Percentiles rank a stretch among this genome's conserved stretches.
These are phyloP conservation scores for Antennarius striatus DNA, from an alignment of 2,113 vertebrate genomes.

Conservation along the genomic window DNA sequence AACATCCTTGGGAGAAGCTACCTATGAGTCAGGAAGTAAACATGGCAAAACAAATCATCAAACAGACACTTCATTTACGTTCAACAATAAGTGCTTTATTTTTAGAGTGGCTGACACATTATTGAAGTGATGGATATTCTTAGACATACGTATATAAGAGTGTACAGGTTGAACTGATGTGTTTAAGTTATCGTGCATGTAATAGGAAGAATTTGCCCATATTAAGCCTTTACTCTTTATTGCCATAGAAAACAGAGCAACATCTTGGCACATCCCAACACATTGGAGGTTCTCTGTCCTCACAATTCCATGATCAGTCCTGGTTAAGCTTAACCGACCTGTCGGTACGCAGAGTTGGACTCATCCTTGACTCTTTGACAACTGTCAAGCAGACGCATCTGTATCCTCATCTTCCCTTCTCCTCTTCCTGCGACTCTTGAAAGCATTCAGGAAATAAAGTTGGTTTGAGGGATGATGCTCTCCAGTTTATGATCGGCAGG, in stretches of 20 bases:
- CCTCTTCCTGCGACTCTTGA: not conserved
- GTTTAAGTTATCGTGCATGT: conserved; percentile 53
- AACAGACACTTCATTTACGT: conserved; percentile 17
- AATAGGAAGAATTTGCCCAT: conserved; percentile 30
- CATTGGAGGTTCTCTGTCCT: conserved; percentile 24
- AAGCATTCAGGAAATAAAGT: conserved; percentile 88
- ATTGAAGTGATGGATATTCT: conserved; percentile 16
- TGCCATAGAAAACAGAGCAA: conserved; percentile 49
- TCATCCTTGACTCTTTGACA: conserved; percentile 23
- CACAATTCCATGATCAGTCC: conserved; percentile 24
- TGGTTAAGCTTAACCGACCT: conserved; percentile 14
- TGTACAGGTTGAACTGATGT: conserved; percentile 21
- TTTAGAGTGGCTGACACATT: conserved; percentile 10
- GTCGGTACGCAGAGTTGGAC: conserved; percentile 17
- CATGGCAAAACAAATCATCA: conserved; percentile 3
- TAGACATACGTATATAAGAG: conserved; percentile 4
- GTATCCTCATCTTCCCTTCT: not conserved
- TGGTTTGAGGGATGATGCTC: conserved; percentile 88
- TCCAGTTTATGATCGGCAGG: conserved; percentile 92
- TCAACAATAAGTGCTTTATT: conserved; percentile 36
- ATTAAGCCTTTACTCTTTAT: conserved; percentile 50
- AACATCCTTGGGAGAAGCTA: no score
- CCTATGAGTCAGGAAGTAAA: not conserved
- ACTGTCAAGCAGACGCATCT: conserved; percentile 24
- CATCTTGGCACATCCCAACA: conserved; percentile 26